Evolutionary conservation across 2,888 invertebrate genomes (phyloP), one percentile per base, ranked within the genome.

Genomic region (Apoderus coryli): DNA sequence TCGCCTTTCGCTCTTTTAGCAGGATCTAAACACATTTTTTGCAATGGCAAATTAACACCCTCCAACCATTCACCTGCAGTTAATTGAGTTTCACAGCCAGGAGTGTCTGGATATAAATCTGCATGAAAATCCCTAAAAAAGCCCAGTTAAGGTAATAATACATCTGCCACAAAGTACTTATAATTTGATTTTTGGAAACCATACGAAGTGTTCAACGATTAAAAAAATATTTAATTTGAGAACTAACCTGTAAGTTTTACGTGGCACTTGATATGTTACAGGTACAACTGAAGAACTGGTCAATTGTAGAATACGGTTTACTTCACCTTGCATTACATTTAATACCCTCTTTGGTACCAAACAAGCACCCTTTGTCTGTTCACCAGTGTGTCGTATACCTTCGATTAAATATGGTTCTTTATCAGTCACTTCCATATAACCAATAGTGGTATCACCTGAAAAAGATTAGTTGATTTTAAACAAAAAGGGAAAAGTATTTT

Each of bases 321-420:
- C 93, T 61, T 95, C 95, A 1, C 90, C 92, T 45, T 86, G 82
- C 93, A 95, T 95, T n/a, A 93, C 88, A 45, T 82, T 77, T 22
- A 95, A 61, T 1, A 88, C 86, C 34, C 89, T 65, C 62, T 95
- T 95, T 4, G 92, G 88, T 26, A 92, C 80, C 38, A 93, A 56
- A 46, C 89, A 88, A 3, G 88, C 88, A 3, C 93, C 93, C 54
- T 92, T 90, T 0, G 89, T 89, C 57, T 93, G 93, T 49, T 92
- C 90, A n/a, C 88, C 77, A 11, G 82, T 81, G 61, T 88, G 85
- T 32, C 82, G 67, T 37, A 82, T 60, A 12, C 92, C 89, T 56
- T 89, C 88, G 33, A 82, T 79, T n/a, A 92, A 60, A 54, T 72
- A 85, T 0, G 92, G 90, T 50, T 86, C 86, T 45, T 81, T 75